Base-by-base conservation (phyloP, 2,797 vertebrate species). In the Pangasius larnaudii region DNA sequence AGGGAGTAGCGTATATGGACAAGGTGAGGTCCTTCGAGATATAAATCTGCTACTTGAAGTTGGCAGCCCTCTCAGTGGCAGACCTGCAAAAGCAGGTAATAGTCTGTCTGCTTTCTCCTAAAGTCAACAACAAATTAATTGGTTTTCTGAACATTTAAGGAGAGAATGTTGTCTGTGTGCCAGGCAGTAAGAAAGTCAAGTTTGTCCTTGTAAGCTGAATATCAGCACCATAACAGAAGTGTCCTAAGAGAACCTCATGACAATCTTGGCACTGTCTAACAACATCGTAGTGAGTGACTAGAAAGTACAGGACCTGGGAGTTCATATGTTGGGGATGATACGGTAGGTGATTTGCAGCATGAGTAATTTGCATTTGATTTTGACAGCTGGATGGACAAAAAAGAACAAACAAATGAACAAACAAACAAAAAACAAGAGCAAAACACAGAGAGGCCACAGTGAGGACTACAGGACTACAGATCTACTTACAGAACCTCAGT, bases 401-500 rank as follows among this genome's bases (percentile, higher is more conserved):
- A 69, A 6, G n/a, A 13, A 19, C 39, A 65, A 65, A 30, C 14
- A 81, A 49, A n/a, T n/a, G n/a, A n/a, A 30, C 14, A 42, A 49
- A 11, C 24, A 75, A 75, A 22, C 22, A 24, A 33, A 39, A 36
- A 24, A 14, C n/a, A 36, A 1, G 11, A 27, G 1, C 79, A 61
- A 53, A 71, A 39, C 8, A 8, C 7, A 53, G 30, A 53, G 30
- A 81, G 36, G 59, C 30, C 22, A 46, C 14, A 83, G 36, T 72
- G 42, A 86, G 42, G 46, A 74, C 77, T 75, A n/a, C 72, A 90
- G 85, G 59, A 88, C 87, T 91, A 92, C 90, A 85, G 89, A 90
- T 87, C 90, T 85, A 91, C 80, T 27, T 58, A 59, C 36, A 85
- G 86, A 86, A 27, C 13, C 22, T 88, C 63, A 90, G 85, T 85